These are phyloP conservation scores for Hemichromis elongatus DNA, from an alignment of 2,113 vertebrate genomes.

Conservation along the genomic window DNA sequence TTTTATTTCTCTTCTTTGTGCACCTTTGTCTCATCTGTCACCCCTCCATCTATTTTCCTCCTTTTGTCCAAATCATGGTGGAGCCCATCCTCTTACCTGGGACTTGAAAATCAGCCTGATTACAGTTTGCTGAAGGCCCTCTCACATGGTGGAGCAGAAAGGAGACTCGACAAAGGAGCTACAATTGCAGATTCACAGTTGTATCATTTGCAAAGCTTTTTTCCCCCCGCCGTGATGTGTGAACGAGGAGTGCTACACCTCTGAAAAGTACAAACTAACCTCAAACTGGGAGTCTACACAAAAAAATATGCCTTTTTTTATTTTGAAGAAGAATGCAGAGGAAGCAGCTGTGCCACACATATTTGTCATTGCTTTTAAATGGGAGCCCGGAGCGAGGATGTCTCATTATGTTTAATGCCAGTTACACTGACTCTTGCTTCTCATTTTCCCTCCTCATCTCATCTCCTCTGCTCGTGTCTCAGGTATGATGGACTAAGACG, in stretches of 20 bases:
- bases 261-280: background rate
- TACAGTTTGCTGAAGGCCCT: background rate
- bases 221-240: background rate
- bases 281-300: no score
- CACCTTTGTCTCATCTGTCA: background rate
- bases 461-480: background rate
- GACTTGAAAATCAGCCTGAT: background rate
- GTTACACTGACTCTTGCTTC: background rate
- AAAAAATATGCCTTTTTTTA: accelerated
- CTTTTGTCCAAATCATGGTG: background rate
- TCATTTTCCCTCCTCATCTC: background rate
- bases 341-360: background rate
- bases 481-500: background rate
- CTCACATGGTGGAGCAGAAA: background rate
- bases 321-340: background rate
- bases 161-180: background rate
- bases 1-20: background rate
- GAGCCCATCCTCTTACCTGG: accelerated
- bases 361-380: background rate
- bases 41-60: background rate
- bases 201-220: background rate
- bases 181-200: background rate
- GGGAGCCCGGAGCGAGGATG: background rate
- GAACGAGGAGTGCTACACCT: background rate
- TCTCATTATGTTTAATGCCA: background rate